Conservation (phyloP, 1,140 invertebrate species). For the Ceratitis capitata region DNA sequence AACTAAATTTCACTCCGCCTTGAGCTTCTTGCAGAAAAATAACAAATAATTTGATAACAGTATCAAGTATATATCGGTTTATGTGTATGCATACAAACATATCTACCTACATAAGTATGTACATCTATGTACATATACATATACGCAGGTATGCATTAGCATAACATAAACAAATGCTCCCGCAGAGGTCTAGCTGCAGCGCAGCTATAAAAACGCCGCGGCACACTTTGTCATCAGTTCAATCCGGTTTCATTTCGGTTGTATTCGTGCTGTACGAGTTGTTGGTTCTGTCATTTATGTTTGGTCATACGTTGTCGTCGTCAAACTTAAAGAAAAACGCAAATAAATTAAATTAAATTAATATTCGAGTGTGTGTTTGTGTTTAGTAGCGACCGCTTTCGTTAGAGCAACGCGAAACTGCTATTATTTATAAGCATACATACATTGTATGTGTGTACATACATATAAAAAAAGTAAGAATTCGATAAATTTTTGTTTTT, state of each 20-base stretch:
- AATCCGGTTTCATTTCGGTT: neutral
- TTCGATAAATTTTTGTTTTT: neutral
- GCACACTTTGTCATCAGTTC: neutral
- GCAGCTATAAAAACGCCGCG: neutral
- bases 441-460: neutral
- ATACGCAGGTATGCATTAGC: neutral
- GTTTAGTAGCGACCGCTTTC: neutral
- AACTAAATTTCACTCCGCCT: neutral
- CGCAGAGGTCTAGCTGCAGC: neutral
- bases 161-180: slow-evolving; percentile 2
- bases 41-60: too few relatives aligned
- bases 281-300: neutral
- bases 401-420: neutral
- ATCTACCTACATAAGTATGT: neutral
- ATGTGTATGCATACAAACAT: neutral
- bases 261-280: neutral
- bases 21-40: neutral
- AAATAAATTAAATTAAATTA: neutral
- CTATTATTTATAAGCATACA: neutral
- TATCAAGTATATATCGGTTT: too few relatives aligned
- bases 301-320: neutral
- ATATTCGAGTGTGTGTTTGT: neutral
- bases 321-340: neutral
- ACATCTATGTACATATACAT: neutral
- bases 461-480: neutral